A percentile compares a stretch with the other conserved stretches of the same genome.
Conservation (phyloP, 2,888 invertebrate genomes). For the Diadegma fenestrale region DNA sequence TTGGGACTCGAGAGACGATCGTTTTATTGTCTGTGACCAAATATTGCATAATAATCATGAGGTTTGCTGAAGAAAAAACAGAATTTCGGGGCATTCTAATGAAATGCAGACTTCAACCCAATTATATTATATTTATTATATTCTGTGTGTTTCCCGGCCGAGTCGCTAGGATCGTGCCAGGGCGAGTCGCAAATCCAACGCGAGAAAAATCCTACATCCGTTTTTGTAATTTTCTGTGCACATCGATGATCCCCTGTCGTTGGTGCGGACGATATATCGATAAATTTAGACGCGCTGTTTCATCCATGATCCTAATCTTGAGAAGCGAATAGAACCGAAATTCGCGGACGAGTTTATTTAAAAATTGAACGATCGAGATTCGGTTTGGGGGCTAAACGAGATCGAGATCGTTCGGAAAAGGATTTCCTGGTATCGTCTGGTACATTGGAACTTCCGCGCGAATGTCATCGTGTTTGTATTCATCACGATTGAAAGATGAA, state of each 20-base stretch:
- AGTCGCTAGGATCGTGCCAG: not conserved
- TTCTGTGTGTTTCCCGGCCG: not conserved
- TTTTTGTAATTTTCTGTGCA: not conserved
- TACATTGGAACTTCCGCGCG: slow-evolving; percentile 12
- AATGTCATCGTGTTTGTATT: not conserved
- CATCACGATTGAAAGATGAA: not conserved
- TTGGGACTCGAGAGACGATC: too few species aligned
- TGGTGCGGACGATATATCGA: not conserved
- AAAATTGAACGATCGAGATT: not conserved
- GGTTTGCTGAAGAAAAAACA: too few species aligned
- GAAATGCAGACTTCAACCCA: too few species aligned
- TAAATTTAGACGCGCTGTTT: not conserved
- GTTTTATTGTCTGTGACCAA: too few species aligned
- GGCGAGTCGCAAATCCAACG: not conserved
- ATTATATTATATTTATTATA: not conserved
- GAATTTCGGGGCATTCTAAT: too few species aligned
- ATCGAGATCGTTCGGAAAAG: slow-evolving; percentile 9
- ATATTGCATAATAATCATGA: too few species aligned
- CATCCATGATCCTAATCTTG: not conserved
- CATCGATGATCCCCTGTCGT: not conserved
- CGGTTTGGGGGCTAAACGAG: not conserved
- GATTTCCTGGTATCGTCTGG: slow-evolving; percentile 56
- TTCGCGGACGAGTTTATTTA: not conserved
- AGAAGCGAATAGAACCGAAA: not conserved
- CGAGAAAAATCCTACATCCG: not conserved